Conservation (phyloP, 1,140 invertebrate genomes). For the Achatina immaculata region DNA sequence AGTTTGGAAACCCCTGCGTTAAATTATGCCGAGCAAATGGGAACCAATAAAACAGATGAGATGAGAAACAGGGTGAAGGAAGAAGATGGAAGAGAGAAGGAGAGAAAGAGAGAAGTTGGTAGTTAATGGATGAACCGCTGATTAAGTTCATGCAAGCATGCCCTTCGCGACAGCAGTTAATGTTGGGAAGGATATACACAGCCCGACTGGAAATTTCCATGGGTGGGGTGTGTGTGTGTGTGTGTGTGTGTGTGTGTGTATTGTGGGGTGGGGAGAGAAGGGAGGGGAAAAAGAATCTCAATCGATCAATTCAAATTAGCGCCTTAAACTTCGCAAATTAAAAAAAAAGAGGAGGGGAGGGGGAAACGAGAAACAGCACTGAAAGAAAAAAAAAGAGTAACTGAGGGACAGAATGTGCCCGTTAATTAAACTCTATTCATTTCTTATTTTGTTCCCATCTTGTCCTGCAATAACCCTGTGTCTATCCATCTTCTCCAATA, state of each 20-base stretch:
- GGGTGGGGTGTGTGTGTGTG: too few relatives aligned
- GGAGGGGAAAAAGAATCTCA: too few relatives aligned
- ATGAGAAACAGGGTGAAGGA: constrained; percentile 1
- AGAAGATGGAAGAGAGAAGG: neutral
- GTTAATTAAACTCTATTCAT: neutral
- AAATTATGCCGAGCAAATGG: too few relatives aligned
- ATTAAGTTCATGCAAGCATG: too few relatives aligned
- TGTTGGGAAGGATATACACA: too few relatives aligned
- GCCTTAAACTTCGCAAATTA: neutral
- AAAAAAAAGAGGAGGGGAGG: neutral
- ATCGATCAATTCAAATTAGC: constrained; percentile 13
- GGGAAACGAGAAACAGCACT: neutral
- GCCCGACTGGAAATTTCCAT: too few relatives aligned
- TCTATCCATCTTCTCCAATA: neutral
- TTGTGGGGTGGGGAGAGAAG: too few relatives aligned
- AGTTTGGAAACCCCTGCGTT: too few relatives aligned
- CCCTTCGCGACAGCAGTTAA: too few relatives aligned
- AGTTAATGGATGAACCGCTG: too few relatives aligned
- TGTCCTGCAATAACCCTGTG: neutral
- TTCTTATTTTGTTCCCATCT: neutral
- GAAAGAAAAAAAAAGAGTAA: neutral
- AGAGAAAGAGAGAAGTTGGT: neutral
- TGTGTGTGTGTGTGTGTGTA: too few relatives aligned
- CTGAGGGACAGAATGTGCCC: neutral
- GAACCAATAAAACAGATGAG: too few relatives aligned